Percentiles rank a stretch among this genome's conserved stretches.
Conservation (phyloP, 2,797 vertebrate genomes). For the Lagodon rhomboides region DNA sequence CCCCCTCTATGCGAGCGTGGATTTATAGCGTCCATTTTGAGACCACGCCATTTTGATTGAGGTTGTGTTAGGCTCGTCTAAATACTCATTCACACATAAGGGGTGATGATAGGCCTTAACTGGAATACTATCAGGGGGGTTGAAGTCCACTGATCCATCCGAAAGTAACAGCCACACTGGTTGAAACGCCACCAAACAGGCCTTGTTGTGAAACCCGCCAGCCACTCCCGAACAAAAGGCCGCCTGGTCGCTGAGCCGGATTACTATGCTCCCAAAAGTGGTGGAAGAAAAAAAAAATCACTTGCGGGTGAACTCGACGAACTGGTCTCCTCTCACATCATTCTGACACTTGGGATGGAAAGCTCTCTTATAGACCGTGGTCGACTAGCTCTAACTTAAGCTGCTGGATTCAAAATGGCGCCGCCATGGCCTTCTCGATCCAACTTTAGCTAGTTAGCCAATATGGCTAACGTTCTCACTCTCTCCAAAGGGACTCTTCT, state of each 20-base stretch:
- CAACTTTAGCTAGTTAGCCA: slow-evolving; percentile 72
- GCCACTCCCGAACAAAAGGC: slow-evolving; percentile 84
- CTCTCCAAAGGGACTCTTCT: slow-evolving; percentile 70
- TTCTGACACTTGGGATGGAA: slow-evolving; percentile 27
- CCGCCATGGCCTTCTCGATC: slow-evolving; percentile 70
- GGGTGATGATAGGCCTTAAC: slow-evolving; percentile 39
- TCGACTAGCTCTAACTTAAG: slow-evolving; percentile 65
- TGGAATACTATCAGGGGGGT: slow-evolving; percentile 47
- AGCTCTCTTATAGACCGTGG: slow-evolving; percentile 23
- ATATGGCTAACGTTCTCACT: slow-evolving; percentile 60
- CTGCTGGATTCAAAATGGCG: slow-evolving; percentile 86
- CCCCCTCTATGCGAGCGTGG: slow-evolving; percentile 60
- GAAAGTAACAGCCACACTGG: slow-evolving; percentile 51
- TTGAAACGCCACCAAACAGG: slow-evolving; percentile 56
- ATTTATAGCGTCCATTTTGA: slow-evolving; percentile 87
- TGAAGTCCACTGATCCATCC: slow-evolving; percentile 81
- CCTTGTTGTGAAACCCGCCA: slow-evolving; percentile 62
- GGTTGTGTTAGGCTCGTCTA: slow-evolving; percentile 57
- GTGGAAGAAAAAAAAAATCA: slow-evolving; percentile 34
- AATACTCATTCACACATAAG: slow-evolving; percentile 49
- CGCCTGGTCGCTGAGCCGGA: slow-evolving; percentile 50
- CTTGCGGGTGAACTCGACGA: slow-evolving; percentile 41
- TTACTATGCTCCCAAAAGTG: slow-evolving; percentile 47
- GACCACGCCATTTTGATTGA: slow-evolving; percentile 85
- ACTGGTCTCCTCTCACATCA: slow-evolving; percentile 49